phyloP scores from a whole-genome alignment of 2,888 invertebrate species.

The Kryphioiulus occultus region DNA sequence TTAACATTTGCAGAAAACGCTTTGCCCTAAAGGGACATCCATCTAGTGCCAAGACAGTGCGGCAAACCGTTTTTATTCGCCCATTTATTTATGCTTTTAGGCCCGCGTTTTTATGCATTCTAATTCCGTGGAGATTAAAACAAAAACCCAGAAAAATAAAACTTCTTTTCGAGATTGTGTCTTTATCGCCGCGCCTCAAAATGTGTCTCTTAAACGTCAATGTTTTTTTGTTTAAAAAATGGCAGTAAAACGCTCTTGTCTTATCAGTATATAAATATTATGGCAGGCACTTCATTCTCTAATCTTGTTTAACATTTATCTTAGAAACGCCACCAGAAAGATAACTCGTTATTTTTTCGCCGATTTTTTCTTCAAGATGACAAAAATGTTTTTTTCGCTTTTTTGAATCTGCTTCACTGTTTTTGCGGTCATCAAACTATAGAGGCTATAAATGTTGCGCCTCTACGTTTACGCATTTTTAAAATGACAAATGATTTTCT shows the following conservation, averaged over 20 bases:
- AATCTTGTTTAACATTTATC: conserved; percentile 23
- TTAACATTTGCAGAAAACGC: not conserved
- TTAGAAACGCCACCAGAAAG: conserved; percentile 23
- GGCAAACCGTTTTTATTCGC: not conserved
- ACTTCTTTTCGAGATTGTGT: not conserved
- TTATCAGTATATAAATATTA: conserved; percentile 23
- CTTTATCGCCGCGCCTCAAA: not conserved
- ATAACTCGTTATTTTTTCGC: not conserved
- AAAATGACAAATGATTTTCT: not conserved
- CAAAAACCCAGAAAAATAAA: not conserved
- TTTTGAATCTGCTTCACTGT: not conserved
- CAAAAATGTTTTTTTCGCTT: not conserved
- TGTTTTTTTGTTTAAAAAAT: conserved; percentile 7
- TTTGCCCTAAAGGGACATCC: conserved; percentile 14
- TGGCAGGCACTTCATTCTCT: conserved; percentile 17
- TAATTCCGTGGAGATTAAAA: conserved; percentile 10
- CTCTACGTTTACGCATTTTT: not conserved
- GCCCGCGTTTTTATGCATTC: not conserved
- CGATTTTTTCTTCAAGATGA: not conserved
- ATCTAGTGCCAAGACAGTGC: conserved; percentile 23
- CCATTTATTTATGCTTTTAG: conserved; percentile 23
- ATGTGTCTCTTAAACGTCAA: conserved; percentile 23
- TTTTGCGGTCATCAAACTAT: not conserved
- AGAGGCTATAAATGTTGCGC: not conserved
- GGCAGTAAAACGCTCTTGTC: conserved; percentile 23